Base-by-base conservation (phyloP, 2,888 invertebrate species). In the Congeria kusceri region DNA sequence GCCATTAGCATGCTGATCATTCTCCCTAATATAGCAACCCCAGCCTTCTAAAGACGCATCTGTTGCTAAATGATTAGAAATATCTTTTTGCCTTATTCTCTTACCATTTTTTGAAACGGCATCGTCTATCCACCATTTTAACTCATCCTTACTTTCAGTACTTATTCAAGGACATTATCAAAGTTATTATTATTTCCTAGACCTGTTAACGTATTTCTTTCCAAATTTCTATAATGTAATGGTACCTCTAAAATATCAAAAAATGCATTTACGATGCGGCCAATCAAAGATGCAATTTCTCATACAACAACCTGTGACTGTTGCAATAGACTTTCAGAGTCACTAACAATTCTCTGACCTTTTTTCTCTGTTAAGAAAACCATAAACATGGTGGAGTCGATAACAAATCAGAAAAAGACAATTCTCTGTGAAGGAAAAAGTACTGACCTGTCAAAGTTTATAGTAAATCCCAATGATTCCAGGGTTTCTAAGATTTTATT, bases 281-380 rank as follows among this genome's bases (percentile, higher is more conserved):
- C 77, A 67, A 83, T 83, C 46, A 83, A 68, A 9, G 70, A 67
- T 11, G 80, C 77, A 11, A 83, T 1, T 5, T 66, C 29, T 58
- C 77, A 64, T n/a, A 80, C 69, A 13, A 59, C 20, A 3, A 83
- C 70, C 1, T 9, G 13, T 2, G 39, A 1, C 3, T 46, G 25
- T 23, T 28, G 1, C 13, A 84, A 29, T n/a, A 76, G 68, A 25
- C 5, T 0, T 15, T 56, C 18, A 11, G 76, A 79, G 13, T 57
- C 39, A 0, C 13, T n/a, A 5, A 68, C 27, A 9, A 84, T 74
- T 49, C 78, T 80, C 4, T 65, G 0, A 25, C 80, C 23, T 39
- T 84, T 86, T 11, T 80, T 71, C 4, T 77, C 78, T 44, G 86
- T 67, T 18, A 80, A 57, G 65, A 63, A 74, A 27, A 77, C 68